Evolutionary conservation across 2,113 vertebrate species (phyloP).

Genomic region (Petrocephalus microphthalmus): DNA sequence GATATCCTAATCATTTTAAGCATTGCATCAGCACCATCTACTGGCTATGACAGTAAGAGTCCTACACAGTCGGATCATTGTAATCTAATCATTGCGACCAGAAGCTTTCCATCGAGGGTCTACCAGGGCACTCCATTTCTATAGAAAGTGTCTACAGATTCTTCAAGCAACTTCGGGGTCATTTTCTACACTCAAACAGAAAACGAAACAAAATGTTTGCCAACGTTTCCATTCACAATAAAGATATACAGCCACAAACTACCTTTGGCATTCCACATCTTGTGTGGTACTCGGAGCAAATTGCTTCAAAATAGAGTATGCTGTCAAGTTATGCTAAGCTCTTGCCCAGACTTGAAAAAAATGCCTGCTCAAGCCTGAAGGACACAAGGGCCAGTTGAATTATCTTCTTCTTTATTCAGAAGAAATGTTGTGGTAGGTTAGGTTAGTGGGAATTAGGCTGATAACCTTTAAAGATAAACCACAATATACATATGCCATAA

Average conservation of each 20-base stretch:
- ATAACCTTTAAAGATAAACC: no score
- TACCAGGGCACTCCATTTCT: neutral
- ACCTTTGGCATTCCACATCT: neutral
- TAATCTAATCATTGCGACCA: neutral
- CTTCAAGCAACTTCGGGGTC: neutral
- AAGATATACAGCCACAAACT: neutral
- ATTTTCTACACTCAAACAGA: neutral
- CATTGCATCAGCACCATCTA: neutral
- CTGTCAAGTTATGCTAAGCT: no score
- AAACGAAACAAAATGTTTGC: neutral
- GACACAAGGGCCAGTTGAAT: no score
- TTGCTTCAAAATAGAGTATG: no score
- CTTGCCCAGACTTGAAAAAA: no score
- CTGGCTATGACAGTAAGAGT: neutral
- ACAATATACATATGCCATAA: no score
- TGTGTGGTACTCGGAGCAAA: no score
- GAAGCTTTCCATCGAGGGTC: neutral
- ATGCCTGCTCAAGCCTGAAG: no score
- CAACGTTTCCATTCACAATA: neutral
- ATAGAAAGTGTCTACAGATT: neutral
- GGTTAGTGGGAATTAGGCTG: no score
- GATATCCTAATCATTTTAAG: neutral
- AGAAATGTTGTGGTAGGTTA: no score
- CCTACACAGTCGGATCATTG: neutral
- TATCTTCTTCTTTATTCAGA: no score